These are phyloP conservation scores for Lasioglossum vierecki DNA, from an alignment of 2,888 invertebrate species.

Conservation along the genomic window DNA sequence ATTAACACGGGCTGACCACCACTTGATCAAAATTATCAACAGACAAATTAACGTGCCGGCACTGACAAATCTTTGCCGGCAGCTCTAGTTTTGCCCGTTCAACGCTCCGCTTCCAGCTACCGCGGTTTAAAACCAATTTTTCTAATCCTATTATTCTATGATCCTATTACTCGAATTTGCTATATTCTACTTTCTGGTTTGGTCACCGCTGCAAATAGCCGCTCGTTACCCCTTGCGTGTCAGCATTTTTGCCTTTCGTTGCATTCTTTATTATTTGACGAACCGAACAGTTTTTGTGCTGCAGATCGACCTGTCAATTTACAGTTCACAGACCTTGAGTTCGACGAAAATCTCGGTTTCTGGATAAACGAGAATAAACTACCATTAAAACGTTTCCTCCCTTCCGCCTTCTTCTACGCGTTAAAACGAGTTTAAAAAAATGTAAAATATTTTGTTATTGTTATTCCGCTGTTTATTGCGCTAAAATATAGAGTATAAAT, in stretches of 20 bases:
- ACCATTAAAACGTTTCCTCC: too few relatives aligned
- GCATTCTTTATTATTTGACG: not conserved
- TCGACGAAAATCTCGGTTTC: not conserved
- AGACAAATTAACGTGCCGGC: conserved; percentile 14
- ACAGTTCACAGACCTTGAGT: not conserved
- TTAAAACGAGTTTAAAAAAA: not conserved
- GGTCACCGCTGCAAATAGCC: not conserved
- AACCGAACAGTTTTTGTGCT: not conserved
- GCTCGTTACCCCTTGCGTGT: not conserved
- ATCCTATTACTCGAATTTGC: conserved; percentile 48
- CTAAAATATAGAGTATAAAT: not conserved
- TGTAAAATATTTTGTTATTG: not conserved
- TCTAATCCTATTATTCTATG: conserved; percentile 47
- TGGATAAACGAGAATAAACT: too few relatives aligned
- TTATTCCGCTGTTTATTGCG: not conserved
- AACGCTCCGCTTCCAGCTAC: not conserved
- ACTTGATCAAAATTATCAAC: conserved; percentile 33
- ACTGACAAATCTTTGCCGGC: not conserved
- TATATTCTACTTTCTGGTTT: conserved; percentile 27
- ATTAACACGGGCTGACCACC: conserved; percentile 17
- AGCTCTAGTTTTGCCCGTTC: not conserved
- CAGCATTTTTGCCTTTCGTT: not conserved
- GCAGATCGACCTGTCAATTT: not conserved
- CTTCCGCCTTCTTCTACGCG: too few relatives aligned
- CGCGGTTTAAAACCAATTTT: conserved; percentile 39